A percentile compares a stretch with the other conserved stretches of the same genome.
Evolutionary conservation across 2,888 invertebrate species (phyloP).

Genomic region (Sthenelais limicola): DNA sequence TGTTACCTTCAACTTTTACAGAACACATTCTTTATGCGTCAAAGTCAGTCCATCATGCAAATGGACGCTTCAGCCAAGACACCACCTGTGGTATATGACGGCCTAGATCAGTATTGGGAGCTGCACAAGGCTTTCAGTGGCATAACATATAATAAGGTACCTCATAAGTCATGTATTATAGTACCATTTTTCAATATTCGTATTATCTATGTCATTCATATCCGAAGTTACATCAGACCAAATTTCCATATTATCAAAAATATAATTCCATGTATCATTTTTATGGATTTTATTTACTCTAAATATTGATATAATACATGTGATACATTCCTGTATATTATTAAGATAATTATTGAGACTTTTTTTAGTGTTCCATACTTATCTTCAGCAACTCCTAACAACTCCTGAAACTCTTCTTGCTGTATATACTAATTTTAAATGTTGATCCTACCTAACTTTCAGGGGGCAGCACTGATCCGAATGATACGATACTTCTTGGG

Average conservation of each 20-base stretch:
- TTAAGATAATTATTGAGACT: conserved; percentile 8
- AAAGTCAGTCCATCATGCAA: background rate
- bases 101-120: background rate
- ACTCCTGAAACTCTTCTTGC: too few species aligned
- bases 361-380: too few species aligned
- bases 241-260: too few species aligned
- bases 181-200: too few species aligned
- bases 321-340: background rate
- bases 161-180: too few species aligned
- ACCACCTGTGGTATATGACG: background rate
- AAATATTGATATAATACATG: background rate
- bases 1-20: too few species aligned
- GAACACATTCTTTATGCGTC: background rate
- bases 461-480: conserved; percentile 18
- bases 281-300: background rate
- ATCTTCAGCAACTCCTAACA: too few species aligned
- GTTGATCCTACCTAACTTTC: too few species aligned
- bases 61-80: background rate
- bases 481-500: conserved; percentile 26
- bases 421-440: too few species aligned
- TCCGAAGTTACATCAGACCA: too few species aligned
- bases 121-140: conserved; percentile 8
- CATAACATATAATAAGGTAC: conserved; percentile 23
- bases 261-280: too few species aligned
- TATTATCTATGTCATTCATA: too few species aligned